These are phyloP conservation scores for Trissolcus japonicus DNA, from an alignment of 2,888 invertebrate species.

Conservation along the genomic window DNA sequence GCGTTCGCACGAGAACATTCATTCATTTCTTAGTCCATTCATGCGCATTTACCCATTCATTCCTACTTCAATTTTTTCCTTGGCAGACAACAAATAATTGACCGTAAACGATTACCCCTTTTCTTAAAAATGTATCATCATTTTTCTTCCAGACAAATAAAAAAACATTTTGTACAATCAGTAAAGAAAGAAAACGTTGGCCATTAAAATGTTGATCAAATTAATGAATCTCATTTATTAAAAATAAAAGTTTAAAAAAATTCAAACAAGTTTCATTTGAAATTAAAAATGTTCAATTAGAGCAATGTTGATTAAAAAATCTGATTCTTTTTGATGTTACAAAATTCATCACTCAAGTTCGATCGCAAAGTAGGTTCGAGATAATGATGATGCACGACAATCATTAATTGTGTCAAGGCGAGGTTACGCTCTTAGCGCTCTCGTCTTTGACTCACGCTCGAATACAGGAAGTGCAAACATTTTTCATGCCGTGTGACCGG, in stretches of 20 bases:
- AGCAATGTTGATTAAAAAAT: neutral
- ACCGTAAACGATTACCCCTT: slow-evolving; percentile 40
- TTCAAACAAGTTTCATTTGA: too few species aligned
- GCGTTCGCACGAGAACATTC: slow-evolving; percentile 38
- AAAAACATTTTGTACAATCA: too few species aligned
- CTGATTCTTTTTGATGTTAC: too few species aligned
- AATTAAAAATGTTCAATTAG: too few species aligned
- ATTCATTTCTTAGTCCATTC: slow-evolving; percentile 39
- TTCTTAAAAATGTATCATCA: too few species aligned
- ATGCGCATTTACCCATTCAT: slow-evolving; percentile 36
- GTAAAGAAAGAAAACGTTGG: too few species aligned
- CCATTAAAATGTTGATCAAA: too few species aligned
- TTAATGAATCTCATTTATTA: too few species aligned
- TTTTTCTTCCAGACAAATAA: too few species aligned
- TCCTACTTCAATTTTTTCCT: slow-evolving; percentile 49
- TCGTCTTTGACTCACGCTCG: slow-evolving; percentile 26
- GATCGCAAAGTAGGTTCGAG: slow-evolving; percentile 31
- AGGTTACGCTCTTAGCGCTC: slow-evolving; percentile 35
- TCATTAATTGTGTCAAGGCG: slow-evolving; percentile 61
- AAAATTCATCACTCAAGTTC: slow-evolving; percentile 32
- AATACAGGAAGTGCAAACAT: slow-evolving; percentile 52
- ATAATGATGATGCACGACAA: slow-evolving; percentile 60
- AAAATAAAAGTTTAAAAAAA: too few species aligned
- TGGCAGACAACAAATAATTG: slow-evolving; percentile 44
- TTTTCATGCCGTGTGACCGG: slow-evolving; percentile 18